Conservation (phyloP, 2,888 invertebrate species). For the Callimorpha dominula region DNA sequence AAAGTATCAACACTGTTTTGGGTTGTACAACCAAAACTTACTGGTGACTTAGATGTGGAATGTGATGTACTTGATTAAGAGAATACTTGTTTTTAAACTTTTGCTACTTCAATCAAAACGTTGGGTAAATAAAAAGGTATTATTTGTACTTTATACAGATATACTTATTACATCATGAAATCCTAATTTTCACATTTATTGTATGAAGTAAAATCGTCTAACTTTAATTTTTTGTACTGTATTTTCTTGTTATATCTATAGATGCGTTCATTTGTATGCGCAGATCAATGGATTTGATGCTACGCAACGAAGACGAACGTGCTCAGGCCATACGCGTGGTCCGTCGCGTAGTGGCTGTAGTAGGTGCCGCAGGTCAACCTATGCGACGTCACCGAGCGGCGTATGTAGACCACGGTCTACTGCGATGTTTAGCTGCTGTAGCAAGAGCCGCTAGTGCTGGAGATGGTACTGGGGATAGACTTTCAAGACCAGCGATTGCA, state of each 20-base stretch:
- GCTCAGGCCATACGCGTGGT: constrained; percentile 96
- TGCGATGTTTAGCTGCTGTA: constrained; percentile 93
- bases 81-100: too few species aligned
- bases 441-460: constrained; percentile 92
- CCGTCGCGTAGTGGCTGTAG: constrained; percentile 82
- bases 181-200: too few species aligned
- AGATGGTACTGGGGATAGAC: constrained; percentile 91
- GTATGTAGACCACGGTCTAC: constrained; percentile 91
- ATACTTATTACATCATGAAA: too few species aligned
- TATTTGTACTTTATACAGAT: too few species aligned
- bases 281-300: constrained; percentile 95
- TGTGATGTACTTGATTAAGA: too few species aligned
- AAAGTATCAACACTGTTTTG: too few species aligned
- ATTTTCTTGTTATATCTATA: background rate
- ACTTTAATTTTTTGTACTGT: background rate
- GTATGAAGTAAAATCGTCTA: background rate
- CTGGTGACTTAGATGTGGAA: too few species aligned
- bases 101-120: too few species aligned
- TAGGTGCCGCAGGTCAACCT: constrained; percentile 87
- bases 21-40: too few species aligned
- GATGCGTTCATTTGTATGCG: background rate
- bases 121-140: too few species aligned
- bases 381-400: constrained; percentile 89
- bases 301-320: constrained; percentile 97
- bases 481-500: constrained; percentile 94